Percentiles rank a stretch among this genome's conserved stretches.
These are phyloP conservation scores for Phoxinus phoxinus DNA, from an alignment of 2,113 vertebrate species.

Conservation along the genomic window DNA sequence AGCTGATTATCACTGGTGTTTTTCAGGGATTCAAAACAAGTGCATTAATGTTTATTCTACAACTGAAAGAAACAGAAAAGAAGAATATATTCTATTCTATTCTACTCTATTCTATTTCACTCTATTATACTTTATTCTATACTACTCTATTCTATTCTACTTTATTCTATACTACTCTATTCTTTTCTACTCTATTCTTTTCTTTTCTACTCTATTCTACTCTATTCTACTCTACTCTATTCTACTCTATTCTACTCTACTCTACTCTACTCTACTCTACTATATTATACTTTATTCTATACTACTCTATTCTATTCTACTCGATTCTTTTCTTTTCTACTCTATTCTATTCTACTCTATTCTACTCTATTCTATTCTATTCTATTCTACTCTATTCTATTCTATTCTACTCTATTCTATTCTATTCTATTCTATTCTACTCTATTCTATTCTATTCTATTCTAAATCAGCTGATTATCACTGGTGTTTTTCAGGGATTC, in stretches of 20 bases:
- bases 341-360: neutral
- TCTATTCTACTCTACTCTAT: too few relatives aligned
- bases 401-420: neutral
- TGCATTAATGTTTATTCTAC: slow-evolving; percentile 40
- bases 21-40: slow-evolving; percentile 27
- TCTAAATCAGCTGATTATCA: slow-evolving; percentile 58
- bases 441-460: too few relatives aligned
- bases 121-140: neutral
- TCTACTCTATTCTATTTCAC: neutral
- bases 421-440: too few relatives aligned
- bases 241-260: neutral
- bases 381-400: too few relatives aligned
- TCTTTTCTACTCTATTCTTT: neutral
- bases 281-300: neutral
- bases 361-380: too few relatives aligned
- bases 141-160: neutral
- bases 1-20: slow-evolving; percentile 55
- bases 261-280: too few relatives aligned
- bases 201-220: too few relatives aligned
- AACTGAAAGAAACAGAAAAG: neutral
- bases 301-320: too few relatives aligned
- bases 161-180: neutral
- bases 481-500: slow-evolving; percentile 39
- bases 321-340: neutral
- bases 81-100: neutral